Percentiles rank a stretch among this genome's conserved stretches.
Evolutionary conservation across 2,113 vertebrate genomes (phyloP).

Genomic region (Notothenia rossii): DNA sequence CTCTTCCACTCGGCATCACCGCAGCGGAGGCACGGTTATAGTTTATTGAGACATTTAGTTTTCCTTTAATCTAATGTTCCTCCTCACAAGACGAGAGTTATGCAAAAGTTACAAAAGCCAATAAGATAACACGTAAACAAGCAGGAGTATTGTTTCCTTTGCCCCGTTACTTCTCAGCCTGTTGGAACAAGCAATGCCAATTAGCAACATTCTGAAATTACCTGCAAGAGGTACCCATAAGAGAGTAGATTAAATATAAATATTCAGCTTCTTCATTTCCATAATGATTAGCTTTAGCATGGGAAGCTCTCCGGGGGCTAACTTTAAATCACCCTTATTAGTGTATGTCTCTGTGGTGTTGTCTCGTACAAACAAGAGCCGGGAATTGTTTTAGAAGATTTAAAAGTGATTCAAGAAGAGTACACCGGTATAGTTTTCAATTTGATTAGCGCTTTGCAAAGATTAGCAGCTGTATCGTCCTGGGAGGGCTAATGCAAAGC

Average conservation of each 20-base stretch:
- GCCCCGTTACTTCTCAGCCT: slow-evolving; percentile 28
- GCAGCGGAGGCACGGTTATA: slow-evolving; percentile 5
- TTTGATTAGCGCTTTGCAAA: slow-evolving; percentile 31
- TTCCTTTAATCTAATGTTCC: slow-evolving; percentile 13
- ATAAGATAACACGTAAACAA: slow-evolving; percentile 33
- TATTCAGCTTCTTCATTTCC: slow-evolving; percentile 56
- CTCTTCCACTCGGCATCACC: background rate
- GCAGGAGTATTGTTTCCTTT: background rate
- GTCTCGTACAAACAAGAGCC: slow-evolving; percentile 29
- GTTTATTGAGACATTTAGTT: slow-evolving; percentile 10
- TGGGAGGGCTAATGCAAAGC: background rate
- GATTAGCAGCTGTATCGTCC: slow-evolving; percentile 37
- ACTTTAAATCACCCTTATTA: slow-evolving; percentile 24
- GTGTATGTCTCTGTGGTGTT: slow-evolving; percentile 13
- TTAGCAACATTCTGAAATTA: slow-evolving; percentile 47
- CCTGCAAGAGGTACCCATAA: slow-evolving; percentile 12
- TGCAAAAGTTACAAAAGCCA: background rate
- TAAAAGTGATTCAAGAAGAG: slow-evolving; percentile 48
- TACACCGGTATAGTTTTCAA: slow-evolving; percentile 29
- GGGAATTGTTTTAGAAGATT: slow-evolving; percentile 32
- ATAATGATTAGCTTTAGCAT: slow-evolving; percentile 53
- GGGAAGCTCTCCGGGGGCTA: slow-evolving; percentile 5
- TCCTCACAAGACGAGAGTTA: slow-evolving; percentile 5
- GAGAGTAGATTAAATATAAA: slow-evolving; percentile 47
- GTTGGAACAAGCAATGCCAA: slow-evolving; percentile 42